These are phyloP conservation scores for Poeciliopsis retropinna DNA, from an alignment of 2,113 vertebrate species.

Conservation along the genomic window DNA sequence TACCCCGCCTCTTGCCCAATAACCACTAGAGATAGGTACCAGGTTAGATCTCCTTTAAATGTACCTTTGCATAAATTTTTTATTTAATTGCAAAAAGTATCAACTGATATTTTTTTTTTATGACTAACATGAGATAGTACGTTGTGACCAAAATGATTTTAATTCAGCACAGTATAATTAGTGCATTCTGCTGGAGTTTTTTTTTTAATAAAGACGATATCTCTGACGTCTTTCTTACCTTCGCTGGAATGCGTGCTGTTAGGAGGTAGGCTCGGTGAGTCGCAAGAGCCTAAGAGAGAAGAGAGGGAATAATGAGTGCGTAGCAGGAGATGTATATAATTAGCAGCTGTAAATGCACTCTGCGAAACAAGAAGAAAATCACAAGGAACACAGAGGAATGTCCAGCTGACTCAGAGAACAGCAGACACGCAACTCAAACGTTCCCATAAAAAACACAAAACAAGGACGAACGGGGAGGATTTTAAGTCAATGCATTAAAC, in stretches of 20 bases:
- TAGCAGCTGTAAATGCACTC: constrained; percentile 12
- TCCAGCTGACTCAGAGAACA: constrained; percentile 48
- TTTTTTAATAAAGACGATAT: not conserved
- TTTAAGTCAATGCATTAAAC: not conserved
- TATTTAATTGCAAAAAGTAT: no score
- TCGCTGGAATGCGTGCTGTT: constrained; percentile 90
- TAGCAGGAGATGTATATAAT: constrained; percentile 48
- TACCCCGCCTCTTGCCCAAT: no score
- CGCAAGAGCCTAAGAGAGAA: constrained; percentile 86
- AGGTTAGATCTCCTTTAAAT: no score
- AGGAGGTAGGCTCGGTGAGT: constrained; percentile 92
- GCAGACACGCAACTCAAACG: constrained; percentile 46
- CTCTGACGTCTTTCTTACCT: constrained; percentile 82
- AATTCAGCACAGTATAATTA: no score
- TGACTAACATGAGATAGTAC: no score
- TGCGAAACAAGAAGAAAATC: constrained; percentile 38
- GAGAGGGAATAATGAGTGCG: constrained; percentile 52
- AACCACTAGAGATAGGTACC: no score
- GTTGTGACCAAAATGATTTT: no score
- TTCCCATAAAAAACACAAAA: constrained; percentile 1
- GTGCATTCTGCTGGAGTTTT: not conserved
- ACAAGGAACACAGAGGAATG: constrained; percentile 40
- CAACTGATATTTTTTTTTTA: no score
- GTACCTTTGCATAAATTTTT: no score
- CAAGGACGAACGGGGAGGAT: not conserved